These are phyloP conservation scores for Magallana angulata DNA, from an alignment of 1,140 invertebrate species.

Conservation along the genomic window DNA sequence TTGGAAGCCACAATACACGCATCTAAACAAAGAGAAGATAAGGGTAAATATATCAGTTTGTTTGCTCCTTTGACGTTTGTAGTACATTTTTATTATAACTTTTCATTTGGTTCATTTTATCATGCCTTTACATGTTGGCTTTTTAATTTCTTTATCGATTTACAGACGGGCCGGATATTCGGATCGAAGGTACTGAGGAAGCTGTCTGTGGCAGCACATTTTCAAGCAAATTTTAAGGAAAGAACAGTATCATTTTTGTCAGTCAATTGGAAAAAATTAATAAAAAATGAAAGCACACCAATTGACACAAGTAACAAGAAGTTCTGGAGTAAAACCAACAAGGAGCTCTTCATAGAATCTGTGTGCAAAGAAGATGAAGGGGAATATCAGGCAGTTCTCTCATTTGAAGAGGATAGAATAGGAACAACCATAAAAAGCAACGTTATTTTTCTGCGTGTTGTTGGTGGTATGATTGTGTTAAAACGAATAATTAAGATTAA, in stretches of 20 bases:
- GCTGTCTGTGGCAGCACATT: background rate
- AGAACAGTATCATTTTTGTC: background rate
- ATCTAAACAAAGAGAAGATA: background rate
- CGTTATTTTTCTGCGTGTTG: background rate
- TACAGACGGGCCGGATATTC: background rate
- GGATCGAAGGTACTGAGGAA: background rate
- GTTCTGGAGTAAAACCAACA: background rate
- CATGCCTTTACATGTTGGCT: too few species aligned
- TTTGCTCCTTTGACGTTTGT: background rate
- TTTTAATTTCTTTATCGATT: too few species aligned
- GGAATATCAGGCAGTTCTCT: background rate
- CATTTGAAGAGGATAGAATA: background rate
- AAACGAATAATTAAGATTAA: too few species aligned
- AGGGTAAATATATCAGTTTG: background rate
- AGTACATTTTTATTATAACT: too few species aligned
- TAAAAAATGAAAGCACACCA: background rate
- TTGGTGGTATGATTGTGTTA: background rate
- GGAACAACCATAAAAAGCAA: background rate
- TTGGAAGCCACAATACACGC: background rate
- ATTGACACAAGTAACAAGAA: background rate
- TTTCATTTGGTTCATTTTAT: too few species aligned
- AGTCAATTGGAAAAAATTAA: background rate
- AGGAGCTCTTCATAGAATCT: background rate
- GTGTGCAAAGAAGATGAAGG: conserved; percentile 1
- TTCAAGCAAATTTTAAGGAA: background rate